Base-by-base conservation (phyloP, 2,888 invertebrate genomes). In the Drosophila mulleri region DNA sequence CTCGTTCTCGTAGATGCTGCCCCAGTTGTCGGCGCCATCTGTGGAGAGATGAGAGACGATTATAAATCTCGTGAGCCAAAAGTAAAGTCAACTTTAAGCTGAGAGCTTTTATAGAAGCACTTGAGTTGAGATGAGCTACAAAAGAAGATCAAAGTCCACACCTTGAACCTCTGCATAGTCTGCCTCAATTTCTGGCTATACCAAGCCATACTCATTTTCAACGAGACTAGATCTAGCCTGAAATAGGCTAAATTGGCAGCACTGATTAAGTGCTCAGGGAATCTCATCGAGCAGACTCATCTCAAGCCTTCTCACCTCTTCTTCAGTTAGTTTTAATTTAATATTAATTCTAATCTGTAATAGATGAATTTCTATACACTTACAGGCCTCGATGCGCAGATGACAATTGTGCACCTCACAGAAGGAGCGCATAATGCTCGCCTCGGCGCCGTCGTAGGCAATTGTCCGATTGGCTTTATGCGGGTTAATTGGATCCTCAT, bases 1-100 rank as follows among this genome's bases (percentile, higher is more conserved):
- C 6, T 87, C 92, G 48, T 92, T 92, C 39, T 91, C 90, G 41
- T 84, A 91, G 39, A 92, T 88, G 14, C 76, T 79, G 18, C 92
- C 92, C 92, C 92, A 92, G 63, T 90, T 88, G 48, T 92, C 92
- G 8, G 80, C 87, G 7, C 91, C 91, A 83, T 91, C 92, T 92
- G 53, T 35, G 53, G 20, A 44, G 2, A 29, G 29, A 1, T 23
- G 8, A 29, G 1, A 1, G 29, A n/a, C n/a, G 29, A 29, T 29
- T 6, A 8, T 8, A 8, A 29, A 5, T 29, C 29, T 29, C 26
- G 0, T 7, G 5, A 18, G 20, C 11, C 2, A 8, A 44, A 1
- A 20, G n/a, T 3, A 2, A 7, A 23, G 0, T 12, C 0, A 45
- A 26, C 26, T 5, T 14, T 23, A 16, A 16, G 7, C 6, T 18